Base-by-base conservation (phyloP, 2,797 vertebrate species). In the Cuniculus paca region DNA sequence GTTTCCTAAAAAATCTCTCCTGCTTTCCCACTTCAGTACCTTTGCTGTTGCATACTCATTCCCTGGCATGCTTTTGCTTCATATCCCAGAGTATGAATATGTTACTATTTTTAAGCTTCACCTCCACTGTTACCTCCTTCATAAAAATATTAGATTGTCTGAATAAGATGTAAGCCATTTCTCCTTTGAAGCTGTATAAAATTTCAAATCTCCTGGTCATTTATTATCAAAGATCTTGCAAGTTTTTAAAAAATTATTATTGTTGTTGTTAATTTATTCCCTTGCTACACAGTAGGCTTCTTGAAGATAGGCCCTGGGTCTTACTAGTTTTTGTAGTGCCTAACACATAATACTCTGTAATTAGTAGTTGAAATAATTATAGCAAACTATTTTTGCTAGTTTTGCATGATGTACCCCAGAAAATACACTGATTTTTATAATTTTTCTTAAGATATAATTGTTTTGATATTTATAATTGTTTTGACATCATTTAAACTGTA, bases 401-500 rank as follows among this genome's bases (percentile, higher is more conserved):
- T 24, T 48, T 77, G 2, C 72, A 45, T 34, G 52, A 22, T 88
- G 60, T 87, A 65, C 9, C 58, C 31, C 14, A 94, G 42, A 42
- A 93, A 87, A 54, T 54, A 74, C 39, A 65, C 5, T 50, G 2
- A 48, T 90, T 83, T 93, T 91, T 52, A 60, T 60, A 45, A 72
- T 52, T 89, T 87, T 81, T 85, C 19, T 81, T 28, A 70, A 93
- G 81, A 34, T 75, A 17, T 63, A 74, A 90, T 34, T 83, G 7
- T 88, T 91, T 26, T 92, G 72, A 78, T 88, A 48, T 63, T 20
- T 61, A 45, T n/a, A n/a, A n/a, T n/a, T n/a, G n/a, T n/a, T n/a
- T n/a, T n/a, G 60, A 60, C 48, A 80, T 83, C 90, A 61, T 82
- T 93, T 80, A 93, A 95, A 74, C 60, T 92, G 50, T 31, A 88